Conservation (phyloP, 2,797 vertebrate genomes). For the Centroberyx gerrardi region DNA sequence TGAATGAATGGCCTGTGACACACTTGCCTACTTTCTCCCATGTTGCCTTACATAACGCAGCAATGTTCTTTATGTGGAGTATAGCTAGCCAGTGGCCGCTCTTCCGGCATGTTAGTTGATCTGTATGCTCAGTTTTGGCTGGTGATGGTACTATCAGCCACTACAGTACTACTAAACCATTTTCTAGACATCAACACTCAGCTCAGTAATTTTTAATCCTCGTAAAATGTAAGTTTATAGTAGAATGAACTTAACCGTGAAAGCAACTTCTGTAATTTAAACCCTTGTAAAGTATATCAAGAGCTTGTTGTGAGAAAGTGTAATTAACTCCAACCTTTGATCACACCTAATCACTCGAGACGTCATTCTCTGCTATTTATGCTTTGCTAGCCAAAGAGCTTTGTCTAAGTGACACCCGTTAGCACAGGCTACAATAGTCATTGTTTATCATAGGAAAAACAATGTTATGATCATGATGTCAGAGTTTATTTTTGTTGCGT, state of each 20-base stretch:
- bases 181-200: background rate
- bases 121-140: background rate
- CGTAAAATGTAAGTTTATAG: conserved; percentile 11
- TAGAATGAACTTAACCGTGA: conserved; percentile 8
- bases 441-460: conserved; percentile 24
- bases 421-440: conserved; percentile 15
- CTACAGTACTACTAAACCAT: background rate
- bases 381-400: background rate
- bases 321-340: background rate
- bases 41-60: conserved; percentile 41
- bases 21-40: conserved; percentile 38
- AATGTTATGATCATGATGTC: background rate
- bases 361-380: background rate
- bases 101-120: background rate
- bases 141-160: background rate
- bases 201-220: background rate
- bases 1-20: conserved; percentile 34
- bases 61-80: conserved; percentile 5
- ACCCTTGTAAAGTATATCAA: conserved; percentile 32
- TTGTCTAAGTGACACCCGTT: conserved; percentile 2
- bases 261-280: conserved; percentile 17
- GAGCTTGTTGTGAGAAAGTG: background rate
- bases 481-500: conserved; percentile 15
- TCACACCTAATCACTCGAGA: background rate
- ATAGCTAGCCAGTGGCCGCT: no score